Percentiles rank a stretch among this genome's conserved stretches.
Conservation (phyloP, 2,797 vertebrate species). For the Pseudochirops cupreus region DNA sequence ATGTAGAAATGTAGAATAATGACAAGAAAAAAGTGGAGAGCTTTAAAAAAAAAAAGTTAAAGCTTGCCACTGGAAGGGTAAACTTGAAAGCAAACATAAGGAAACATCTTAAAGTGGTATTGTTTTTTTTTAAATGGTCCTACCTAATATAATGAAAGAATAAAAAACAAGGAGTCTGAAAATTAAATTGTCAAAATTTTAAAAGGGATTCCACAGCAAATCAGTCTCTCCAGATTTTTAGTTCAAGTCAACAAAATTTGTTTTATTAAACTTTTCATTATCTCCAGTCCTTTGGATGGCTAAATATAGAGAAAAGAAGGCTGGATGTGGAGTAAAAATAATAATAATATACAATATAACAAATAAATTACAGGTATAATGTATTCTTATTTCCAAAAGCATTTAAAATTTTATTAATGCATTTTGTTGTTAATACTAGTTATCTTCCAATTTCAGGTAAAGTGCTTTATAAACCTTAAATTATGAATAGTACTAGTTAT, state of each 20-base stretch:
- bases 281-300: background rate
- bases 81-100: slow-evolving; percentile 5
- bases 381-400: background rate
- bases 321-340: background rate
- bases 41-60: too few relatives aligned
- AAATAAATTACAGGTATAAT: too few relatives aligned
- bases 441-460: background rate
- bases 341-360: background rate
- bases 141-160: background rate
- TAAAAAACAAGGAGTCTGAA: slow-evolving; percentile 3
- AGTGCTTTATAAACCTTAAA: too few relatives aligned
- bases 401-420: background rate
- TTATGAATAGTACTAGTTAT: background rate
- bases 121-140: background rate
- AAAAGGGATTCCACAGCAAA: background rate
- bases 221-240: slow-evolving; percentile 34
- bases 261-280: slow-evolving; percentile 16
- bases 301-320: background rate
- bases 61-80: background rate
- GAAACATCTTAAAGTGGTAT: background rate
- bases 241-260: background rate
- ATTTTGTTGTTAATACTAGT: background rate
- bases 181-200: slow-evolving; percentile 34
- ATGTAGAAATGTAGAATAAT: too few relatives aligned
- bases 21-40: background rate